A percentile compares a stretch with the other conserved stretches of the same genome.
Evolutionary conservation across 2,888 invertebrate species (phyloP).

Genomic region (Yponomeuta malinellus): DNA sequence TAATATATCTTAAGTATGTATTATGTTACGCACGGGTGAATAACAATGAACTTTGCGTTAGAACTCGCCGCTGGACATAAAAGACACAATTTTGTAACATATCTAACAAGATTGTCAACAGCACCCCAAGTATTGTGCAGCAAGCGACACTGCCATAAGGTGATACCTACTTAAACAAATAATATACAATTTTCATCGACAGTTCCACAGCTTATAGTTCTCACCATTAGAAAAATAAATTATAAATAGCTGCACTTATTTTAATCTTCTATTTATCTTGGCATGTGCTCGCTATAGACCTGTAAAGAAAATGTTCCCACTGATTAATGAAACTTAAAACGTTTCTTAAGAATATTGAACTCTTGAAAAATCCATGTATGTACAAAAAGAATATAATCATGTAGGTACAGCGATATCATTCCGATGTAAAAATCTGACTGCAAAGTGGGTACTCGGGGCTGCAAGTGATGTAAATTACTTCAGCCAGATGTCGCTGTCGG

Average conservation of each 20-base stretch:
- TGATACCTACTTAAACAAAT: constrained; percentile 50
- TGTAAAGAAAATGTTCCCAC: constrained; percentile 36
- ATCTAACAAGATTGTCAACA: constrained; percentile 68
- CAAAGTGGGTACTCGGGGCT: too few relatives aligned
- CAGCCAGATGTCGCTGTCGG: too few relatives aligned
- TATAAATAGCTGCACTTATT: constrained; percentile 64
- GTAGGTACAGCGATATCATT: too few relatives aligned
- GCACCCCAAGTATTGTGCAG: constrained; percentile 59
- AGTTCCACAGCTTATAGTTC: constrained; percentile 73
- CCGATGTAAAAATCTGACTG: too few relatives aligned
- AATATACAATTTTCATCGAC: constrained; percentile 56
- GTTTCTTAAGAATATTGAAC: too few relatives aligned
- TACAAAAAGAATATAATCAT: too few relatives aligned
- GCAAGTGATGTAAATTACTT: too few relatives aligned
- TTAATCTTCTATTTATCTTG: constrained; percentile 67
- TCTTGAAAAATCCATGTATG: too few relatives aligned
- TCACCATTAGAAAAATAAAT: constrained; percentile 76
- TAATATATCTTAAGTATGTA: constrained; percentile 1
- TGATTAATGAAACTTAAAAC: neutral
- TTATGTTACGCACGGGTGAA: constrained; percentile 39
- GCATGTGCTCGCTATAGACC: constrained; percentile 74
- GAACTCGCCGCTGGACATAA: constrained; percentile 48
- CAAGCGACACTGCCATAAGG: constrained; percentile 48
- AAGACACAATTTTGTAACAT: constrained; percentile 48
- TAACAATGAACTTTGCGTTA: constrained; percentile 41